Conservation (phyloP, 2,113 vertebrate species). For the Dendropsophus ebraccatus region DNA sequence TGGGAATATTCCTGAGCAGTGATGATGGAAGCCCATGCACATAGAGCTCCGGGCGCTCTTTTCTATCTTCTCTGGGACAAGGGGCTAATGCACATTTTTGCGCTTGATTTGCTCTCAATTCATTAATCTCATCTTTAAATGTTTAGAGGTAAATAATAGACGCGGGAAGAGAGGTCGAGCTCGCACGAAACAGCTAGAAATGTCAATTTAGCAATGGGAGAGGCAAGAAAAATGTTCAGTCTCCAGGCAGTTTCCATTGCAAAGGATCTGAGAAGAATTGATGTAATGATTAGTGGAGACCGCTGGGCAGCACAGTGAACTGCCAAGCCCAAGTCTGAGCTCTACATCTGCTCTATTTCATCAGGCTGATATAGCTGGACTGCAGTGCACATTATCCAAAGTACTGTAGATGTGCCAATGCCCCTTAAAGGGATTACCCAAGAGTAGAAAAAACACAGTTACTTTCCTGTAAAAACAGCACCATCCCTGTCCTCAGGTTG, state of each 20-base stretch:
- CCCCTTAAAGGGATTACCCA: too few species aligned
- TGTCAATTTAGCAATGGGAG: slow-evolving; percentile 48
- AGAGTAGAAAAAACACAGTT: too few species aligned
- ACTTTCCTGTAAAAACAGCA: too few species aligned
- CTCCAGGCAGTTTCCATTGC: slow-evolving; percentile 42
- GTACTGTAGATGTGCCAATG: neutral
- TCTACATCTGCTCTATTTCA: neutral
- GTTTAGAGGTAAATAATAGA: slow-evolving; percentile 54
- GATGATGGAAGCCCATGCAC: slow-evolving; percentile 41
- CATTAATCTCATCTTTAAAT: slow-evolving; percentile 57
- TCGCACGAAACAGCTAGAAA: slow-evolving; percentile 54
- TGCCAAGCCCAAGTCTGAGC: neutral
- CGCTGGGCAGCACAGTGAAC: slow-evolving; percentile 9
- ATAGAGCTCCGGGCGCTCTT: slow-evolving; percentile 6
- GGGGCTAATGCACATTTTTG: slow-evolving; percentile 54
- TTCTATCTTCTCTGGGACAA: slow-evolving; percentile 32
- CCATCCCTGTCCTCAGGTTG: too few species aligned
- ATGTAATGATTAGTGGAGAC: slow-evolving; percentile 38
- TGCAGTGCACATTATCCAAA: too few species aligned
- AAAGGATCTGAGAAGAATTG: slow-evolving; percentile 38
- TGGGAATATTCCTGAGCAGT: slow-evolving; percentile 21
- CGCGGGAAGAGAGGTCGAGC: neutral
- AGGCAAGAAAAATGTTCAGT: slow-evolving; percentile 34
- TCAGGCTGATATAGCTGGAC: neutral
- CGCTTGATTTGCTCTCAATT: slow-evolving; percentile 50